A percentile compares a stretch with the other conserved stretches of the same genome.
These are phyloP conservation scores for Microtus californicus DNA, from an alignment of 2,797 vertebrate species.

Conservation along the genomic window DNA sequence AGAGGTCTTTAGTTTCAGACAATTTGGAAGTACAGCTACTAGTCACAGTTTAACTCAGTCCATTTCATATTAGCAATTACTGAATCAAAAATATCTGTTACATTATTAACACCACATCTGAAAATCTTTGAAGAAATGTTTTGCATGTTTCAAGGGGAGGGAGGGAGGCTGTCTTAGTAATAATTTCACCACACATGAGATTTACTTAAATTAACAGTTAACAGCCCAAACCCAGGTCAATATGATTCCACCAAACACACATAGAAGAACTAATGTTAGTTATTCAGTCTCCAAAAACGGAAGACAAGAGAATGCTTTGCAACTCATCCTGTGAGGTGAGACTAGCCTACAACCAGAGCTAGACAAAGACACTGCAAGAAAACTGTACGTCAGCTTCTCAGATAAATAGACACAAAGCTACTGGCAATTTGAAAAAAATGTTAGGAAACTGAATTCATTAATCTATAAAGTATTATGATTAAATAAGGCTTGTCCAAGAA, in stretches of 20 bases:
- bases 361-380: not conserved
- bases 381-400: not conserved
- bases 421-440: not conserved
- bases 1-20: not conserved
- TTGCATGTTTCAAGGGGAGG: constrained; percentile 1
- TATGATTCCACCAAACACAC: constrained; percentile 17
- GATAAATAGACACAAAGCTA: not conserved
- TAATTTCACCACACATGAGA: not conserved
- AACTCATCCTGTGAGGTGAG: not conserved
- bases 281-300: constrained; percentile 6
- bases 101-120: not conserved
- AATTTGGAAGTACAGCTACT: not conserved
- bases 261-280: constrained; percentile 8
- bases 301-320: not conserved
- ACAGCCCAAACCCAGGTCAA: not conserved
- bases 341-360: not conserved
- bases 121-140: constrained; percentile 4
- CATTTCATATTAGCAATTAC: not conserved
- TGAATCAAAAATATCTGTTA: not conserved
- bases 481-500: constrained; percentile 2
- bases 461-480: constrained; percentile 15
- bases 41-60: not conserved
- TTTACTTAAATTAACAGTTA: constrained; percentile 7
- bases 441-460: not conserved
- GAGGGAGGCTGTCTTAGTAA: not conserved